Base-by-base conservation (phyloP, 2,888 invertebrate genomes). In the Chrysolina haemoptera region DNA sequence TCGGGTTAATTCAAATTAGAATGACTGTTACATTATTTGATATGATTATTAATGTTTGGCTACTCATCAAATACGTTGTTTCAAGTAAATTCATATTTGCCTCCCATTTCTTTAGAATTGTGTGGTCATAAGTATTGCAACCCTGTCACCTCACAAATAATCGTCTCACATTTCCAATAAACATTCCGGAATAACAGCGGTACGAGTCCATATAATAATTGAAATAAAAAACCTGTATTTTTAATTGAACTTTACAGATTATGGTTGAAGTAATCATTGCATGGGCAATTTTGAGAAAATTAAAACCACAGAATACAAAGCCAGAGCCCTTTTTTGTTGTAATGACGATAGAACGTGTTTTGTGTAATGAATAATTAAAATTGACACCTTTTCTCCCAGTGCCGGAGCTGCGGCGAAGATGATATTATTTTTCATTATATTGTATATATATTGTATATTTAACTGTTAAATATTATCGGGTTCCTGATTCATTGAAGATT, bases 311-410 rank as follows among this genome's bases (percentile, higher is more conserved):
- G 76, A 79, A 78, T 71, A 78, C 79, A 79, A 79, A 78, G 79
- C 78, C 76, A 72, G 65, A 53, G 71, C 62, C 65, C 64, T 66
- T 72, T 76, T 78, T 74, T 48, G 41, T 68, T 65, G 22, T 72
- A 67, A 62, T 63, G 73, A 76, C 69, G 71, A 73, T 73, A 75
- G 76, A 74, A 79, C 79, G 79, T 79, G 79, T 79, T 79, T 75
- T 70, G 75, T 77, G 76, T 73, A 77, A 70, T 75, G 76, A 81
- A 81, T 80, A 81, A 81, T 81, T 81, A 81, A 81, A 79, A 79
- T 76, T 70, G 71, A 76, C 79, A 80, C 79, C 76, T 80, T 79
- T 77, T 73, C 41, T 62, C 35, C 53, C 70, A 74, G 64, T 46
- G 59, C 41, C 67, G 70, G 62, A 55, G 63, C 18, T 20, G 11